Conservation (phyloP, 2,888 invertebrate genomes). For the Polydrusus pterygomalis region DNA sequence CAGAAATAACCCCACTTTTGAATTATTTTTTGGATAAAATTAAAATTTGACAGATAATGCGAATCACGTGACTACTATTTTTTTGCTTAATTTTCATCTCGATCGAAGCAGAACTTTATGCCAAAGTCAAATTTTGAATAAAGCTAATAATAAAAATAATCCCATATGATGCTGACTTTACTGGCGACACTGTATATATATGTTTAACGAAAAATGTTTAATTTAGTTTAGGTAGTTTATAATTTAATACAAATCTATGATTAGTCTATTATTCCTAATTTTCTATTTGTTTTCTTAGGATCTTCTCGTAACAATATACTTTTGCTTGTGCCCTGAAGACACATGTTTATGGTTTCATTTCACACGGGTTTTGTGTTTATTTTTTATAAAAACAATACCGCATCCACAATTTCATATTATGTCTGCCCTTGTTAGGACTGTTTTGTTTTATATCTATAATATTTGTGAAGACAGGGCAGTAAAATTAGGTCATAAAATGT, state of each 20-base stretch:
- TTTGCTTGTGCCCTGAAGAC: conserved; percentile 54
- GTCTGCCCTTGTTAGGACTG: background rate
- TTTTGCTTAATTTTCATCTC: no score
- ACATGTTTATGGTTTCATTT: conserved; percentile 52
- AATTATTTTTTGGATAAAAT: no score
- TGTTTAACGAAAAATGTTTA: no score
- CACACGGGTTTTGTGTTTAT: conserved; percentile 54
- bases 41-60: no score
- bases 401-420: background rate
- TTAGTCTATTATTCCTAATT: conserved; percentile 27
- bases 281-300: conserved; percentile 62
- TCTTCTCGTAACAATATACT: conserved; percentile 60
- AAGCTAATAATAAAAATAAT: no score
- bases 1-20: no score
- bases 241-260: conserved; percentile 2
- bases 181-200: no score
- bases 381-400: conserved; percentile 40
- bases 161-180: no score
- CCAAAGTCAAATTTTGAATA: no score
- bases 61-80: no score
- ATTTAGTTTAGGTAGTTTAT: no score
- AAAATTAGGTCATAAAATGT: background rate
- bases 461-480: background rate
- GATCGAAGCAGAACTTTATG: no score
- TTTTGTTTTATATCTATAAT: background rate